Conservation (phyloP, 2,888 invertebrate genomes). For the Epinotia bilunana region DNA sequence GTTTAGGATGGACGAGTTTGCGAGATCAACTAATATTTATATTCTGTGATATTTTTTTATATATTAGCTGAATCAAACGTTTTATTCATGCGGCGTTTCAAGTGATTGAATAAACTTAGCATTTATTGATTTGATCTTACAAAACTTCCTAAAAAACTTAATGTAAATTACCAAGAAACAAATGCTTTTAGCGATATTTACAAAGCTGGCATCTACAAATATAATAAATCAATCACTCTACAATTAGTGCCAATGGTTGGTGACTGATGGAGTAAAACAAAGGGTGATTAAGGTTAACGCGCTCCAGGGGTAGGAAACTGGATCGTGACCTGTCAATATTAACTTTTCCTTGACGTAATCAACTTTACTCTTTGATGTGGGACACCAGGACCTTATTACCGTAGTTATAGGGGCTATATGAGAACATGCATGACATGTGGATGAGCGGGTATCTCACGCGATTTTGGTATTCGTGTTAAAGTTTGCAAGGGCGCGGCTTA, state of each 20-base stretch:
- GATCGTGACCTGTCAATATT: conserved; percentile 60
- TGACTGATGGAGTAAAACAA: conserved; percentile 53
- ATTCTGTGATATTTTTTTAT: conserved; percentile 7
- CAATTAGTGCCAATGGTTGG: conserved; percentile 54
- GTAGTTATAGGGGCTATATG: background rate
- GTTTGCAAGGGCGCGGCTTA: conserved; percentile 34
- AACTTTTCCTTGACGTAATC: conserved; percentile 44
- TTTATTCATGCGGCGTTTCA: background rate
- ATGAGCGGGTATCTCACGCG: conserved; percentile 16
- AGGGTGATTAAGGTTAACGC: conserved; percentile 57
- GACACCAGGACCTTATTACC: background rate
- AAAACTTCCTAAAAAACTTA: background rate
- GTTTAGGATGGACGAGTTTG: conserved; percentile 19
- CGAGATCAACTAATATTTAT: conserved; percentile 1
- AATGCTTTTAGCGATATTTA: conserved; percentile 49
- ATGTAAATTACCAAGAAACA: conserved; percentile 11
- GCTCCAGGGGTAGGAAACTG: conserved; percentile 51
- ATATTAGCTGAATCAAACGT: background rate
- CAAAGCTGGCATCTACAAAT: conserved; percentile 46
- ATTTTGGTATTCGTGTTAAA: conserved; percentile 31
- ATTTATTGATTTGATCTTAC: conserved; percentile 1
- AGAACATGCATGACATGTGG: background rate
- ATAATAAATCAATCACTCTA: conserved; percentile 54
- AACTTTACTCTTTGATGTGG: conserved; percentile 18
- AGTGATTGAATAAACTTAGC: background rate